These are phyloP conservation scores for Bufo gargarizans DNA, from an alignment of 2,113 vertebrate species.

Conservation along the genomic window DNA sequence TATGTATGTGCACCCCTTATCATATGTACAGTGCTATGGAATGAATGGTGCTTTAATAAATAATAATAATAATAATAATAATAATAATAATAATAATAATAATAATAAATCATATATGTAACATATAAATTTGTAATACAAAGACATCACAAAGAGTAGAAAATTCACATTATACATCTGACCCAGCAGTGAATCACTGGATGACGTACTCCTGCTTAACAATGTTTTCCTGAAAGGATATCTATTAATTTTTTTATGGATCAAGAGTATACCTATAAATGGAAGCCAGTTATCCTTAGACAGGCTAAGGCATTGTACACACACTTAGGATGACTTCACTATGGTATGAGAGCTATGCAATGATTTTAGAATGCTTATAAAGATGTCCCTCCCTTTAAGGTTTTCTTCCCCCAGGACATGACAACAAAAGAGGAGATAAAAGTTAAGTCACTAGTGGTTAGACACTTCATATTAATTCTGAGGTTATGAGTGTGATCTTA, in stretches of 20 bases:
- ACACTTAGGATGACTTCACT: conserved; percentile 47
- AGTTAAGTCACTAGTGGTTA: conserved; percentile 57
- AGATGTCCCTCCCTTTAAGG: conserved; percentile 50
- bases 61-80: no score
- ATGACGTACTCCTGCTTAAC: conserved; percentile 26
- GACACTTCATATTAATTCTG: conserved; percentile 62
- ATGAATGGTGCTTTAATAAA: no score
- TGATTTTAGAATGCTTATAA: conserved; percentile 55
- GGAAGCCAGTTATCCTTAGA: conserved; percentile 37
- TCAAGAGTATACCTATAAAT: conserved; percentile 57
- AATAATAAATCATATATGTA: no score
- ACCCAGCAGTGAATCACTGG: conserved; percentile 22
- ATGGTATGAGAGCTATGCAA: conserved; percentile 46
- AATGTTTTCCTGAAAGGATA: conserved; percentile 20
- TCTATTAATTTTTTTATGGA: conserved; percentile 26
- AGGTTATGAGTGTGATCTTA: conserved; percentile 58
- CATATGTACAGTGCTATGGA: no score
- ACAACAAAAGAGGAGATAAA: conserved; percentile 64
- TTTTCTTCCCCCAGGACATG: conserved; percentile 26
- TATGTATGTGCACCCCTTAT: no score
- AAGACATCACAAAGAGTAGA: not conserved
- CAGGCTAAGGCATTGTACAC: conserved; percentile 50
- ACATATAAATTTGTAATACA: not conserved
- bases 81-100: no score
- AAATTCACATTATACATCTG: conserved; percentile 10